These are phyloP conservation scores for Proctacanthus coquilletti DNA, from an alignment of 1,140 invertebrate genomes.

Conservation along the genomic window DNA sequence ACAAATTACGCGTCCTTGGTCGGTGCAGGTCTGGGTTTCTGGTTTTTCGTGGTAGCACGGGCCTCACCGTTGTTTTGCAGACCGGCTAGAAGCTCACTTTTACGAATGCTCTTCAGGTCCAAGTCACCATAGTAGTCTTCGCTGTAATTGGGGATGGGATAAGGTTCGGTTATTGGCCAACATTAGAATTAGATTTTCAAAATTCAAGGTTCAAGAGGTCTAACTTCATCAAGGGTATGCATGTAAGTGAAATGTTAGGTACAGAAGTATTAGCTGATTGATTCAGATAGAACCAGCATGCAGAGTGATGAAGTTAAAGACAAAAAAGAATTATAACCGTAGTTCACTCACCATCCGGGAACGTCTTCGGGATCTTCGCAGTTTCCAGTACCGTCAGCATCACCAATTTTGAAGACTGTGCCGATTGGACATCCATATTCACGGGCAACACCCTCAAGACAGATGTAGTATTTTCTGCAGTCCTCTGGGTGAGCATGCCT, in stretches of 20 bases:
- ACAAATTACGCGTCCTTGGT: conserved; percentile 11
- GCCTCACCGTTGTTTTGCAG: conserved; percentile 44
- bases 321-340: too few species aligned
- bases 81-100: conserved; percentile 72
- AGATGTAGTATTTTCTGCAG: conserved; percentile 91
- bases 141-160: conserved; percentile 44
- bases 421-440: conserved; percentile 92
- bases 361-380: conserved; percentile 89
- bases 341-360: conserved; percentile 72
- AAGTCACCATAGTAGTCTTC: conserved; percentile 92
- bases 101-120: conserved; percentile 84
- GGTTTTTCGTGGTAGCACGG: conserved; percentile 15
- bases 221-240: too few species aligned
- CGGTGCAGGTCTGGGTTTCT: conserved; percentile 23
- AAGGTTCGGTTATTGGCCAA: too few species aligned
- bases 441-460: conserved; percentile 71
- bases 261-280: too few species aligned
- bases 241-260: too few species aligned
- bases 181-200: too few species aligned
- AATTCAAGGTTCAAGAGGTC: too few species aligned
- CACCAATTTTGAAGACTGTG: conserved; percentile 89
- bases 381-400: conserved; percentile 72
- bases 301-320: too few species aligned
- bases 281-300: too few species aligned
- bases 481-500: conserved; percentile 88